Evolutionary conservation across 2,113 vertebrate species (phyloP), one percentile per base, ranked within the genome.

Genomic region (Elephantulus edwardii): DNA sequence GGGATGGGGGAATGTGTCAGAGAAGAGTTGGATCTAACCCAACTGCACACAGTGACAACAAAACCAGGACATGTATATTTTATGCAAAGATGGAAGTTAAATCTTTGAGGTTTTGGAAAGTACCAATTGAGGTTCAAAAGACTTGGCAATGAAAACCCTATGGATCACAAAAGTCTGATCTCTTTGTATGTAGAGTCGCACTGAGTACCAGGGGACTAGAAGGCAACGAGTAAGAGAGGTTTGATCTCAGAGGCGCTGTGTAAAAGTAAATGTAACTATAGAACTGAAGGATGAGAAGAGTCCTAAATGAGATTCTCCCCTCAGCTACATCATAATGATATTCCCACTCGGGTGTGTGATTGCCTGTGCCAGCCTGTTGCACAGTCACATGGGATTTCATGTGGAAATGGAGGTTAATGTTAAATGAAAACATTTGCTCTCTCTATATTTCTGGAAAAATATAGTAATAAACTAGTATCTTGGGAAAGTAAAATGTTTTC

Each of bases 101-200:
- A 20, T 81, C 52, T 91, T 48, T 88, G 30, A 20, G 24, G 26
- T 90, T 71, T 70, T 78, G 84, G 87, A 78, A 84, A 78, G 24
- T 38, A 6, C 14, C 4, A 60, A 60, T 16, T 62, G 48, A 86
- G 30, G 35, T 26, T 14, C 64, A 50, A 83, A 68, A 68, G 35
- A 9, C 66, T 35, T 68, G 35, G 35, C 33, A 68, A 22, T 38
- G 17, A 4, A 66, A 66, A 66, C 6, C 33, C 33, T 35, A 19
- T 38, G 66, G 35, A 2, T 24, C 66, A 20, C 66, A 35, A 8
- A 17, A n/a, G 5, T 35, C n/a, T 35, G 64, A 66, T 66, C 33
- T 7, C 5, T 10, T 11, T 68, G 66, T 19, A 35, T 20, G 11
- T 22, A 4, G 58, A 8, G n/a, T 38, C 20, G 4, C 35, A 20